Evolutionary conservation across 2,113 vertebrate genomes (phyloP).

Genomic region (Corvus hawaiiensis): DNA sequence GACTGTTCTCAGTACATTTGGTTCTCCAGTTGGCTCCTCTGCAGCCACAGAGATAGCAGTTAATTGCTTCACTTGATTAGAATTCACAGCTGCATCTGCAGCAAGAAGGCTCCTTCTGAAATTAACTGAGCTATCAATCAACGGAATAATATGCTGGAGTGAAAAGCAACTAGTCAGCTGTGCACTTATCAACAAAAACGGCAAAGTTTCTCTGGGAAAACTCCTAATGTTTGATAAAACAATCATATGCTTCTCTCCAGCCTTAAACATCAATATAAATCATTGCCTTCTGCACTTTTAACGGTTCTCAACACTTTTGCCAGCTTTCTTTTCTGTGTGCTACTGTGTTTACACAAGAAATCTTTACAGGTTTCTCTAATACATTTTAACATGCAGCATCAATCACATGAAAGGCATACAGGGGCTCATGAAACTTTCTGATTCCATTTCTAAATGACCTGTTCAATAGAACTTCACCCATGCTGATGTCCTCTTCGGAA

Average conservation of each 20-base stretch:
- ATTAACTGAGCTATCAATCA: constrained; percentile 54
- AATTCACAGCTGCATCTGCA: constrained; percentile 59
- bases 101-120: constrained; percentile 21
- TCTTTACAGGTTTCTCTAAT: neutral
- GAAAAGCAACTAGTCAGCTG: constrained; percentile 39
- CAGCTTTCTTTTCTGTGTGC: neutral
- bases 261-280: neutral
- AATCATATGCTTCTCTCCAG: neutral
- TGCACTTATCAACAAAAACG: neutral
- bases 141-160: constrained; percentile 28
- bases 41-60: constrained; percentile 59
- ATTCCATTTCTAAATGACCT: neutral
- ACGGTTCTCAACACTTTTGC: neutral
- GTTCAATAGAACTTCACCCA: neutral
- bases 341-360: neutral
- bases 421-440: neutral
- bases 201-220: constrained; percentile 21
- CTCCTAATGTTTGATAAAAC: neutral
- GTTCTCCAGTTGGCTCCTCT: constrained; percentile 36
- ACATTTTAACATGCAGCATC: neutral
- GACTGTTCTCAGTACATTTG: constrained; percentile 8
- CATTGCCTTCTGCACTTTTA: neutral
- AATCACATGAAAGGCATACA: neutral
- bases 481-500: neutral
- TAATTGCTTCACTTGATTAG: constrained; percentile 68